Evolutionary conservation across 1,140 invertebrate species (phyloP), one percentile per base, ranked within the genome.

Genomic region (Muscidifurax raptorellus): DNA sequence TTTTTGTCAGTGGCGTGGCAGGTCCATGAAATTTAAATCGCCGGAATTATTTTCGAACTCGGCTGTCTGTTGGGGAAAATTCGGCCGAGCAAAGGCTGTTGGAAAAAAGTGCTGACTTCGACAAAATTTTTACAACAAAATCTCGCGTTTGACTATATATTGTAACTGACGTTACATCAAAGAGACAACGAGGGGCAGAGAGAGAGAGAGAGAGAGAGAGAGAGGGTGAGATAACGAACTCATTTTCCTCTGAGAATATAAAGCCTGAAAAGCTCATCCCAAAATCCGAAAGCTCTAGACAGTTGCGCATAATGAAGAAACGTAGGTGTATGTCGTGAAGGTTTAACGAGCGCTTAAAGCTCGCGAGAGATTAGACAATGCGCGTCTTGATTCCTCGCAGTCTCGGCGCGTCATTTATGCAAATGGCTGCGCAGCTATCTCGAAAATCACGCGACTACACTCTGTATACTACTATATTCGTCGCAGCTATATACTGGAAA

Each of bases 1-100:
- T 71, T 27, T 69, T 25, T 69, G 10, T 69, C 66, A 27, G 10
- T n/a, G 1, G 15, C n/a, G 44, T 74, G 32, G 66, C 10, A 69
- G 66, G 80, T n/a, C 36, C 36, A 13, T 69, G 71, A 74, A 74
- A 74, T 74, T 74, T 80, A 80, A 80, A 80, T 80, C 64, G 67
- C 7, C 18, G 32, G 66, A 71, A 80, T 71, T 80, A 71, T 80
- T 82, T 69, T 82, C 32, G 28, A 27, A 25, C 13, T 36, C 13
- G 36, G 40, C 40, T 28, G 44, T 76, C n/a, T 47, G 30, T 44
- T 44, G 2, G 40, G 5, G 59, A 22, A 5, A 44, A 75, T 44
- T 44, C 12, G 9, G 18, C 72, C 72, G 72, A 22, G 25, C 36
- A n/a, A n/a, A n/a, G n/a, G n/a, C n/a, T n/a, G n/a, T n/a, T n/a